Percentiles rank a stretch among this genome's conserved stretches.
Evolutionary conservation across 2,797 vertebrate species (phyloP).

Genomic region (Acanthurus tractus): DNA sequence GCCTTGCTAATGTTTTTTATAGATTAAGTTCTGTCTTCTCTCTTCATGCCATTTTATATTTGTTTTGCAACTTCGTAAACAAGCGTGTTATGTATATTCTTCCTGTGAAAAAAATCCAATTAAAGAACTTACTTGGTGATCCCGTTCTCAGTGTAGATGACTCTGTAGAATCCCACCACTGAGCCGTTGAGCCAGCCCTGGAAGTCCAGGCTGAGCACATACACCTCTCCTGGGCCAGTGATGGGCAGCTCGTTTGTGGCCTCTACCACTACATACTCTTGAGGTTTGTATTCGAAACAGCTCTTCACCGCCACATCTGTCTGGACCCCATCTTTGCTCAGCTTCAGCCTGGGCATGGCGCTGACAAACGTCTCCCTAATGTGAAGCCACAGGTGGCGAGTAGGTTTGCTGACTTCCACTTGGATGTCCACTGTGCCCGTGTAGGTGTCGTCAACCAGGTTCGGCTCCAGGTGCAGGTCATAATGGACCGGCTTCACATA

Average conservation of each 20-base stretch:
- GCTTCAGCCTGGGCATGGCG: conserved; percentile 65
- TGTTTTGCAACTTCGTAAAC: conserved; percentile 47
- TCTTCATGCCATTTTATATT: background rate
- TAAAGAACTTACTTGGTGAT: conserved; percentile 86
- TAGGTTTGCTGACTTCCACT: conserved; percentile 79
- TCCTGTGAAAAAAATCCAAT: background rate
- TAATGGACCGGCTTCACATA: conserved; percentile 91
- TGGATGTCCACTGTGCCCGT: conserved; percentile 87
- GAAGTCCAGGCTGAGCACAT: conserved; percentile 91
- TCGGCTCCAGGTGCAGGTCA: conserved; percentile 89
- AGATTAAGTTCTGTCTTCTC: too few relatives aligned
- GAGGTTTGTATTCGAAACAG: conserved; percentile 89
- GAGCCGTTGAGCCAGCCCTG: conserved; percentile 92
- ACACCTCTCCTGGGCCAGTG: conserved; percentile 60
- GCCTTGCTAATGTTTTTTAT: too few relatives aligned
- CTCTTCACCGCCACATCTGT: conserved; percentile 74
- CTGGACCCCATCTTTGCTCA: conserved; percentile 17
- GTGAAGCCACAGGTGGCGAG: conserved; percentile 92
- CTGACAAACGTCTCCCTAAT: conserved; percentile 90
- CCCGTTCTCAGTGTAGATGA: conserved; percentile 88
- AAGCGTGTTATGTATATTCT: background rate
- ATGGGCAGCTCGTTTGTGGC: conserved; percentile 73
- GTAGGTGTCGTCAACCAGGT: conserved; percentile 88
- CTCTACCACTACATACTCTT: conserved; percentile 93
- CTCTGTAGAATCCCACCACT: conserved; percentile 95